Evolutionary conservation across 1,140 invertebrate genomes (phyloP), one percentile per base, ranked within the genome.

Genomic region (Philotrypesis tridentata): DNA sequence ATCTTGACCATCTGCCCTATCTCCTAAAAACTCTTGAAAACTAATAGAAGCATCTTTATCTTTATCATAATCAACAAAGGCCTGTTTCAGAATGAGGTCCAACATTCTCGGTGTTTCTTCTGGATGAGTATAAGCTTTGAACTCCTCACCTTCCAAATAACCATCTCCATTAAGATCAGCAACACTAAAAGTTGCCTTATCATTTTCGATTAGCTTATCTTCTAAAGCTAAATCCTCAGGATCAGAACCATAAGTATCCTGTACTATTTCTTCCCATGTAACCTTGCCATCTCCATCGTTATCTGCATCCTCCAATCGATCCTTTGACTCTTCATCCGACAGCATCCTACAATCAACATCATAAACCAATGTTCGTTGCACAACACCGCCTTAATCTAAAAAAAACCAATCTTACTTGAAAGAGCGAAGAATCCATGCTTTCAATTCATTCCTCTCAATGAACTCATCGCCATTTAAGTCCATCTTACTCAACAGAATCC

Each of bases 31-130:
- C 90, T 97, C 97, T 89, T 96, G 93, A 89, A 97, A 97, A 92
- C 94, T 94, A 65, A 98, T 94, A 82, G 90, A 92, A 1, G 96
- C 96, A 93, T 99, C 97, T 37, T 94, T 93, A 90, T 99, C 95
- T 37, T 85, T 92, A 91, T 99, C 98, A 90, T 97, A 97, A 79
- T 98, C 97, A 3, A 94, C 90, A 79, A 99, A 91, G 0, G 96
- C 96, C 89, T 97, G 96, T 86, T 96, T 93, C 76, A 99, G 90
- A 82, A 99, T 94, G 74, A 96, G 92, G 29, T 95, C 94, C 85
- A 97, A 93, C 98, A 99, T 99, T 86, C 95, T 93, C 60, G 95
- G 94, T 91, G 97, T 96, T 90, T 99, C 98, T 91, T 99, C 98
- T 0, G 98, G 98, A 92, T 98, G 97, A 60, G 96, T 95, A 89